Base-by-base conservation (phyloP, 2,888 invertebrate species). In the Oscheius onirici region DNA sequence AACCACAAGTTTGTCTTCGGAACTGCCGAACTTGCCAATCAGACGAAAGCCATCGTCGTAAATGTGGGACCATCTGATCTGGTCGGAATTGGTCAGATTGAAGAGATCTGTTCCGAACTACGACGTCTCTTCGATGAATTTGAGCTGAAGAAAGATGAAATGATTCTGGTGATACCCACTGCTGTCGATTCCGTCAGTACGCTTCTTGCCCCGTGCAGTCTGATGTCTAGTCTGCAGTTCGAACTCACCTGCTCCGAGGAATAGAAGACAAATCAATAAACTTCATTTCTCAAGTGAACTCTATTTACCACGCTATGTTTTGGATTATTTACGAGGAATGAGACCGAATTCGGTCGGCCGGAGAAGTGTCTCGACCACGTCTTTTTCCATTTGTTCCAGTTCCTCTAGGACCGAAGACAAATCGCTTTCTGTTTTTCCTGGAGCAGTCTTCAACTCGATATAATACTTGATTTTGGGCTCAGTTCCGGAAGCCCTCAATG, bases 401-500 rank as follows among this genome's bases (percentile, higher is more conserved):
- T 83, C 81, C 11, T 74, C 74, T 34, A 78, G 55, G 2, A 87
- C 84, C 8, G 76, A 73, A 2, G 51, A 71, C 55, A 87, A 71
- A 54, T 87, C 84, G 26, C 81, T 74, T 44, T 83, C 72, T 1
- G 81, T 80, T 52, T 83, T 86, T 73, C 86, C 87, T 2, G 87
- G 84, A 3, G 82, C 78, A 2, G 87, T 87, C 57, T 77, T 83
- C 70, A 95, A 90, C 89, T 97, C 99, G 0, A 94, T 93, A 89
- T 99, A 99, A 89, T 96, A 99, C 90, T 99, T 99, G 84, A 99
- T 92, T 89, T 99, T 99, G 51, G 99, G 99, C 88, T 99, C 99
- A 0, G 99, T 99, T 55, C 99, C 99, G 88, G 96, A 96, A 0
- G 97, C 95, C 78, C 99, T 91, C 41, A 99, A 89, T 0, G 95